These are phyloP conservation scores for Coracias cyanogaster DNA, from an alignment of 2,797 vertebrate species.

Conservation along the genomic window DNA sequence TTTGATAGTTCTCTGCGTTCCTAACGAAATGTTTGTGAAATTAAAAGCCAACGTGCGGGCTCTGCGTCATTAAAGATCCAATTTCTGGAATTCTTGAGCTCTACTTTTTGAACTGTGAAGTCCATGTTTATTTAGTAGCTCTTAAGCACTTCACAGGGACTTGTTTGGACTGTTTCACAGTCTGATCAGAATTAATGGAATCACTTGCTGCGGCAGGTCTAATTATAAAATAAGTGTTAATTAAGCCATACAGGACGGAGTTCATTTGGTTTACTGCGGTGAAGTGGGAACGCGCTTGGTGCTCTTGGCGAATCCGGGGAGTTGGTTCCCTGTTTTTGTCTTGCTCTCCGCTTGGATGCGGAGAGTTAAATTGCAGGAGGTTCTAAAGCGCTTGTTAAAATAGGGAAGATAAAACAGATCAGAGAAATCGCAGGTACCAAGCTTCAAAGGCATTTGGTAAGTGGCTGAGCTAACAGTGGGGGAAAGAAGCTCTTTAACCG, in stretches of 20 bases:
- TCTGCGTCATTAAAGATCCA: neutral
- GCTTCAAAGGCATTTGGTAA: neutral
- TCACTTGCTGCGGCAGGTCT: neutral
- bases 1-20: neutral
- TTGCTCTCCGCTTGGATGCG: neutral
- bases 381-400: neutral
- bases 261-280: neutral
- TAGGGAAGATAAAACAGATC: neutral
- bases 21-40: rapidly evolving
- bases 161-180: neutral
- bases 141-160: neutral
- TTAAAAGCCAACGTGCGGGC: rapidly evolving
- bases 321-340: neutral
- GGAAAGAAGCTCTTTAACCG: neutral
- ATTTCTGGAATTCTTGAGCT: neutral
- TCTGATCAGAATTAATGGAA: neutral
- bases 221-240: conserved; percentile 12
- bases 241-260: neutral
- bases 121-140: neutral
- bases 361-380: neutral
- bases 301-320: neutral
- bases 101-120: neutral
- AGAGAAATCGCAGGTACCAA: neutral
- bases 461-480: neutral
- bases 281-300: neutral